Evolutionary conservation across 2,113 vertebrate species (phyloP), one percentile per base, ranked within the genome.

Genomic region (Sebastes fasciatus): DNA sequence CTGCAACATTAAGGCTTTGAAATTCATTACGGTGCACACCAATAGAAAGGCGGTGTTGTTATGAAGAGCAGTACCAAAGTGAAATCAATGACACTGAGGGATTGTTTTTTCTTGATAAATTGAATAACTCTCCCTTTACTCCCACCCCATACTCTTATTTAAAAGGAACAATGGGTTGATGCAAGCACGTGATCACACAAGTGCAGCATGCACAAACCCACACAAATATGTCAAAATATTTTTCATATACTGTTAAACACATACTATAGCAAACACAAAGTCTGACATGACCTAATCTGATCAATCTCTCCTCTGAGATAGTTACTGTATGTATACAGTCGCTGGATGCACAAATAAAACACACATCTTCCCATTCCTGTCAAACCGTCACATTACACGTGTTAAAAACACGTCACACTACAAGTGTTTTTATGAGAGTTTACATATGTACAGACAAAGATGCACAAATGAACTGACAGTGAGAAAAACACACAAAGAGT

Each of bases 71-170:
- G 58, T 17, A 66, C 43, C 58, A 79, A 81, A 80, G 73, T 61
- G 55, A 83, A 86, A 82, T 84, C 82, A 54, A 74, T 77, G 79
- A 74, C 69, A 77, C 42, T 1, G 68, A 79, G 63, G 61, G 68
- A 61, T 60, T 81, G 52, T 62, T 40, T 16, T 66, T 75, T 19
- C 40, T 61, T 57, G 4, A 81, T 84, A 45, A 74, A 85, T 14
- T 49, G 45, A 79, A 60, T 49, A 78, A 66, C 34, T 40, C 54
- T 40, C 69, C 34, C 43, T 63, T 13, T 9, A 10, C 4, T 69
- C 7, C 17, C 68, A 40, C 17, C 64, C 19, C 49, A n/a, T 9
- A 21, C 16, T 58, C 23, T 19, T 77, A n/a, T 51, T 79, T 64
- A 60, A 76, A 74, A 51, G 45, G 40, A 77, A 48, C 52, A 48